These are phyloP conservation scores for Cenopis cana DNA, from an alignment of 2,888 invertebrate species.

Conservation along the genomic window DNA sequence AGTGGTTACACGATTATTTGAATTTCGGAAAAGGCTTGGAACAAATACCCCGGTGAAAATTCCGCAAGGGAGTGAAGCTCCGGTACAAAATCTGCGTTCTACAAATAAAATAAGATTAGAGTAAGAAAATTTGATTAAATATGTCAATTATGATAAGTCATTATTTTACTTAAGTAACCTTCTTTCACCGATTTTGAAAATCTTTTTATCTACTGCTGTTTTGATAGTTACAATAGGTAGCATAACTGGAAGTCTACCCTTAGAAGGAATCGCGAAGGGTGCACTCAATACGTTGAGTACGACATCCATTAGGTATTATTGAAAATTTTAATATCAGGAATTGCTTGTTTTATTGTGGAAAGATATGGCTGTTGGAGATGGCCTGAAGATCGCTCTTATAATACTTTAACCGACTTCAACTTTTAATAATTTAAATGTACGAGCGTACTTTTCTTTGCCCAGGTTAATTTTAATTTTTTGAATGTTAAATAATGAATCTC, in stretches of 20 bases:
- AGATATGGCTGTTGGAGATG: conserved; percentile 10
- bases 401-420: conserved; percentile 1
- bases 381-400: conserved; percentile 27
- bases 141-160: no score
- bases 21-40: no score
- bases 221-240: conserved; percentile 22
- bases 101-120: no score
- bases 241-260: neutral
- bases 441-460: neutral
- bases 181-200: no score
- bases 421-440: neutral
- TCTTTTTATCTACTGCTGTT: no score
- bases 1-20: no score
- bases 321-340: conserved; percentile 85
- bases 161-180: no score
- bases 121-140: no score
- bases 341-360: conserved; percentile 58
- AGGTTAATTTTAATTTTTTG: neutral
- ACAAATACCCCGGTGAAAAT: no score
- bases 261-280: conserved; percentile 62
- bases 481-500: neutral
- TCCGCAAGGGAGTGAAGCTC: no score
- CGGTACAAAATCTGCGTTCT: no score
- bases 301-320: conserved; percentile 85
- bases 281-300: conserved; percentile 75